phyloP scores from a whole-genome alignment of 2,888 invertebrate species.

The Kuschelorhynchus macadamiae region DNA sequence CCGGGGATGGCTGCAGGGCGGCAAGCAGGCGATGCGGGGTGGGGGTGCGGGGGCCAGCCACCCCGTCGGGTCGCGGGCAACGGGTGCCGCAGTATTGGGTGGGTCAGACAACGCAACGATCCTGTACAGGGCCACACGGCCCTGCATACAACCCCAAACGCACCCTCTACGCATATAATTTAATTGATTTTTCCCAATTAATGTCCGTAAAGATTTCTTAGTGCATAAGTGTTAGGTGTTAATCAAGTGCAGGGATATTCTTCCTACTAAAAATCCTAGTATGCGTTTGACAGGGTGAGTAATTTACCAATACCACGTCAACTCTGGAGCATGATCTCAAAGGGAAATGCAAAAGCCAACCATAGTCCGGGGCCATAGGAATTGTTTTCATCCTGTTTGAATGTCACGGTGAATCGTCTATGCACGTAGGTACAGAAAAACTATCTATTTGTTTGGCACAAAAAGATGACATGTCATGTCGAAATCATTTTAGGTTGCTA shows the following conservation, averaged over 20 bases:
- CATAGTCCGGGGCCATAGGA: conserved; percentile 38
- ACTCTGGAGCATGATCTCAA: conserved; percentile 2
- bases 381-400: conserved; percentile 7
- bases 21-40: conserved; percentile 61
- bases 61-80: conserved; percentile 65
- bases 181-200: conserved; percentile 40
- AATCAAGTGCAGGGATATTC: conserved; percentile 4
- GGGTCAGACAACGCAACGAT: conserved; percentile 68
- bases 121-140: conserved; percentile 50
- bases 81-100: conserved; percentile 70
- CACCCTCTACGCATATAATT: conserved; percentile 45
- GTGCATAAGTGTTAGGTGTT: conserved; percentile 24
- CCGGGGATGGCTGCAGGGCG: conserved; percentile 55
- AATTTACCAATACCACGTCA: conserved; percentile 35
- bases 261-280: conserved; percentile 8
- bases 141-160: conserved; percentile 50
- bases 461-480: too few relatives aligned
- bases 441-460: too few relatives aligned
- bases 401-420: conserved; percentile 17
- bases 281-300: conserved; percentile 39
- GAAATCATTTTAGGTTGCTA: too few relatives aligned
- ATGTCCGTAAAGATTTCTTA: background rate
- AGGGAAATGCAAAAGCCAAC: conserved; percentile 36
- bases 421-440: conserved; percentile 16
- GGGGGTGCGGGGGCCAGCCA: conserved; percentile 67